Base-by-base conservation (phyloP, 1,140 invertebrate species). In the Neodiprion lecontei region DNA sequence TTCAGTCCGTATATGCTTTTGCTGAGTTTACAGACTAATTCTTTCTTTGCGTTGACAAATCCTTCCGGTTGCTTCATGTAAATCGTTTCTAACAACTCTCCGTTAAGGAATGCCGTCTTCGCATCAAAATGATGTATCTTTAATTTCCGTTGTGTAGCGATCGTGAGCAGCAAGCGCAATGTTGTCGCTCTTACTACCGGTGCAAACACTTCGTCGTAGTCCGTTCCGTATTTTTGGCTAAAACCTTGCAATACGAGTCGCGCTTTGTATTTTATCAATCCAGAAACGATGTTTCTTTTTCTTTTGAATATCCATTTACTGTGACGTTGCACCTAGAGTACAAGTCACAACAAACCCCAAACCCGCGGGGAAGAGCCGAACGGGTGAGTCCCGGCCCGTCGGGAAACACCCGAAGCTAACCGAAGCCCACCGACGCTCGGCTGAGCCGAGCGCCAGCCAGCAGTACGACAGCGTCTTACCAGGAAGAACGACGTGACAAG, bases 1-100 rank as follows among this genome's bases (percentile, higher is more conserved):
- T 87, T 85, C 10, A 89, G 70, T 5, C 83, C 86, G 78, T 88
- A 88, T 8, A 89, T 28, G 9, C 80, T 80, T 77, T 84, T 86
- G 48, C 79, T 82, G 8, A 88, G 50, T 65, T 72, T 77, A 14
- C 75, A 84, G 70, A 79, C 77, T 77, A 72, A 75, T 61, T 65
- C 11, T 17, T 61, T 61, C 53, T 14, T 12, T 11, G 68, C 67
- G 70, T 78, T 74, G 49, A 78, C 73, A 69, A 82, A 85, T 8
- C 84, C 84, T 75, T 82, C 74, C 48, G 86, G 86, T 69, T 82
- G 79, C 67, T 83, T 50, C 83, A 84, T 82, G 75, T 78, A 87
- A 21, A 86, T 79, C 40, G 68, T 75, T 75, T 88, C 83, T 49
- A 78, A 76, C 68, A 86, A 71, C 9, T 79, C 72, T 74, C 80